Base-by-base conservation (phyloP, 2,888 invertebrate genomes). In the Eledone cirrhosa region DNA sequence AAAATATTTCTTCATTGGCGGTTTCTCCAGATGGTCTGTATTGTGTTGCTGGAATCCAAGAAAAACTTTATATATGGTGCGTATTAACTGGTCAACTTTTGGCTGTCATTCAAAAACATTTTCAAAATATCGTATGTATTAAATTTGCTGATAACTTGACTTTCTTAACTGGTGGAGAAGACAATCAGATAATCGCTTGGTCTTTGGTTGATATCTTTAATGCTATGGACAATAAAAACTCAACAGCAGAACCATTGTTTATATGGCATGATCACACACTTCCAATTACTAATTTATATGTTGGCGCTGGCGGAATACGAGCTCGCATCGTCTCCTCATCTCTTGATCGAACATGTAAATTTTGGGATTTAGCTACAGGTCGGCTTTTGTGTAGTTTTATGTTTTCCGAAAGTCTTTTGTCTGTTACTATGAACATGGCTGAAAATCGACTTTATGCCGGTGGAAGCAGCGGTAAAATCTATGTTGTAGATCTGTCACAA, bases 41-140 rank as follows among this genome's bases (percentile, higher is more conserved):
- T 87, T 93, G 95, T 82, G 93, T 94, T 0, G 95, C 94, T 13
- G 95, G 95, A 0, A 94, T 97, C 11, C 93, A 93, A 74, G 95
- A 96, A 86, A 95, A 95, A 86, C 92, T 97, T 29, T 95, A 95
- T 86, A 86, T 97, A n/a, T 98, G 97, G 96, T 95, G 96, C 91
- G 91, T 91, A 84, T 75, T 59, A 13, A 41, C 53, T 63, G 97
- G 97, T 0, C 93, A 93, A 84, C 92, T 97, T 82, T 87, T 97
- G 41, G 93, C 93, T 1, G 94, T 95, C 2, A 91, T 96, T 29
- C 81, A 84, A 22, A 93, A 94, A 75, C 97, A 97, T 90, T 97
- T 95, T 89, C 96, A 97, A 91, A 93, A 94, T 47, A 92, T 98
- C 7, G 94, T 92, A 1, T 93, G 94, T 79, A 88, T 98, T 1